Evolutionary conservation across 2,888 invertebrate species (phyloP).

Genomic region (Apamea monoglypha): DNA sequence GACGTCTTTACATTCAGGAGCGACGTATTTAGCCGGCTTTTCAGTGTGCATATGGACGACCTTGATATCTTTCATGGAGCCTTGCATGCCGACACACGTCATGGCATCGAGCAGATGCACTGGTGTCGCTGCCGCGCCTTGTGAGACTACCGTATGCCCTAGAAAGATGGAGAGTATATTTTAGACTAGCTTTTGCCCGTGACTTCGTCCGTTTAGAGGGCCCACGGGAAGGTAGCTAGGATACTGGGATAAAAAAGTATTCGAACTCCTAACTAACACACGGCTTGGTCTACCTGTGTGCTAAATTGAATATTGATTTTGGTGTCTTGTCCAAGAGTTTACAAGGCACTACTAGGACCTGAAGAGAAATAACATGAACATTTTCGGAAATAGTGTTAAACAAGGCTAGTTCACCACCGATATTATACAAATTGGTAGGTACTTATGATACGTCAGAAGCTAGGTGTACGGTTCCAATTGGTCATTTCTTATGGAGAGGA

Average conservation of each 20-base stretch:
- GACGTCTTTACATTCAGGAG: slow-evolving; percentile 93
- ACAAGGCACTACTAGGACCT: neutral
- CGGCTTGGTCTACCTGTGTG: neutral
- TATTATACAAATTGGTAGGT: no score
- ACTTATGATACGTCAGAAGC: no score
- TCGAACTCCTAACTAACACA: neutral
- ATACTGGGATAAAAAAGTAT: neutral
- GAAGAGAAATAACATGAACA: no score
- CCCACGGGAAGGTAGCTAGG: neutral
- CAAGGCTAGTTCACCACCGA: no score
- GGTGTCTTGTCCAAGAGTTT: neutral
- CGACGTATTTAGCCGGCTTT: slow-evolving; percentile 93
- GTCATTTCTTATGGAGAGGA: no score
- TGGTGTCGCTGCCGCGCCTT: slow-evolving; percentile 98
- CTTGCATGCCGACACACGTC: slow-evolving; percentile 94
- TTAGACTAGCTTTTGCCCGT: no score
- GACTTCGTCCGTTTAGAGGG: no score
- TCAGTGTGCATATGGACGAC: slow-evolving; percentile 98
- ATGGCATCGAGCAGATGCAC: slow-evolving; percentile 94
- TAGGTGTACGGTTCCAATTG: no score
- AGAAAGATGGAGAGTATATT: slow-evolving; percentile 71
- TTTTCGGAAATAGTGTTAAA: no score
- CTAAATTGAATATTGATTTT: neutral
- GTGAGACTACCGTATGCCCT: slow-evolving; percentile 96
- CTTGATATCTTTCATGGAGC: slow-evolving; percentile 92